Evolutionary conservation across 2,113 vertebrate species (phyloP).

Genomic region (Notothenia rossii): DNA sequence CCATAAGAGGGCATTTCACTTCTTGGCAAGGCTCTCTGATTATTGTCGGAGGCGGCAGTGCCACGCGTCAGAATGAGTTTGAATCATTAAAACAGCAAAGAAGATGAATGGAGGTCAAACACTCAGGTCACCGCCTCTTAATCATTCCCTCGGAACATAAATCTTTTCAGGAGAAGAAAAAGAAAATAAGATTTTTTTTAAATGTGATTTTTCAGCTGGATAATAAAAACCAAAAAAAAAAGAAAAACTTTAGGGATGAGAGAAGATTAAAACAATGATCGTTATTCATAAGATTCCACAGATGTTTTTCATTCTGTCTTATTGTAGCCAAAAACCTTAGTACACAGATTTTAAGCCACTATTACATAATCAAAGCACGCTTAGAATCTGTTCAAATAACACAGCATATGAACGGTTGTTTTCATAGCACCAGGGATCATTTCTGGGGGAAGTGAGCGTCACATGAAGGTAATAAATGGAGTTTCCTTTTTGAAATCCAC

Average conservation of each 20-base stretch:
- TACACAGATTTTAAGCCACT: constrained; percentile 42
- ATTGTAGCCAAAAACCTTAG: background rate
- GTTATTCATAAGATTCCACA: constrained; percentile 1
- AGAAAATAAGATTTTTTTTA: background rate
- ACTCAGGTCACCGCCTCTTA: constrained; percentile 41
- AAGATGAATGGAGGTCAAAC: constrained; percentile 58
- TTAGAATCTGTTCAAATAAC: constrained; percentile 56
- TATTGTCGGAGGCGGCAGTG: constrained; percentile 33
- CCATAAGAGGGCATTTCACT: constrained; percentile 15
- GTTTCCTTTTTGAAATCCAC: constrained; percentile 79
- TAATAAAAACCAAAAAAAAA: background rate
- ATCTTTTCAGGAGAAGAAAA: constrained; percentile 8
- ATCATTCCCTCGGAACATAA: constrained; percentile 26
- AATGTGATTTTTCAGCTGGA: background rate
- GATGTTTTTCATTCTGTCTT: constrained; percentile 28
- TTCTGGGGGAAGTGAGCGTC: constrained; percentile 64
- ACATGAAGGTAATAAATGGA: constrained; percentile 75
- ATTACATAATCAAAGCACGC: constrained; percentile 55
- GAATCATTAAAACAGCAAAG: constrained; percentile 40
- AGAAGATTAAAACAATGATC: background rate
- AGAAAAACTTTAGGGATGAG: constrained; percentile 13
- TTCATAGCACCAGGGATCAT: constrained; percentile 49
- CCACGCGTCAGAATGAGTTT: constrained; percentile 36
- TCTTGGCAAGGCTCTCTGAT: constrained; percentile 19
- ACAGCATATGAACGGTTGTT: constrained; percentile 57